phyloP scores from a whole-genome alignment of 1,140 invertebrate genomes.

The Sycophaga agraensis region DNA sequence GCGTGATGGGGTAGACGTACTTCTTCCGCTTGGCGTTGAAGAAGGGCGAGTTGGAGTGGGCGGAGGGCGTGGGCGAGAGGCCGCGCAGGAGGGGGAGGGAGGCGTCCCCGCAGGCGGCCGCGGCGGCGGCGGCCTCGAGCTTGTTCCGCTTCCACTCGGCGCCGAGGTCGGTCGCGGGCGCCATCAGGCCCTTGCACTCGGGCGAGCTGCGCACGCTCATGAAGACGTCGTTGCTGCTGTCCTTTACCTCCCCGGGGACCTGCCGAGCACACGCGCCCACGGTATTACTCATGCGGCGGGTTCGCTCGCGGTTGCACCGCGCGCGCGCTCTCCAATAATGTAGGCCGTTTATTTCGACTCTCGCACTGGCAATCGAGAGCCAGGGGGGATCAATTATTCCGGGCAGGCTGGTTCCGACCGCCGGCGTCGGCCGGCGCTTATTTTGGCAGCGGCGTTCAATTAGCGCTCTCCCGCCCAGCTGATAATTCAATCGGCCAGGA shows the following conservation, averaged over 20 bases:
- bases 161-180: constrained; percentile 55
- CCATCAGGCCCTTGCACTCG: constrained; percentile 49
- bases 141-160: constrained; percentile 50
- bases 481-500: too few relatives aligned
- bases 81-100: constrained; percentile 61
- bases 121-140: constrained; percentile 29
- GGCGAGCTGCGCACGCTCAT: constrained; percentile 48
- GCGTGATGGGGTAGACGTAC: constrained; percentile 62
- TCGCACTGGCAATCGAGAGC: too few relatives aligned
- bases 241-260: constrained; percentile 31
- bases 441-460: too few relatives aligned
- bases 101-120: constrained; percentile 52
- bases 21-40: constrained; percentile 64
- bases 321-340: too few relatives aligned
- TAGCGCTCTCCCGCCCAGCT: too few relatives aligned
- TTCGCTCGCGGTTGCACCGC: too few relatives aligned
- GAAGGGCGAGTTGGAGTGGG: constrained; percentile 54
- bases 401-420: too few relatives aligned
- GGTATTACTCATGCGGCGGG: too few relatives aligned
- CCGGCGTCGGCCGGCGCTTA: too few relatives aligned
- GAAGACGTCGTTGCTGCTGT: constrained; percentile 47
- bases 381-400: too few relatives aligned
- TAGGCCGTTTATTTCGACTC: too few relatives aligned
- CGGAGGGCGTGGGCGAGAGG: constrained; percentile 54
- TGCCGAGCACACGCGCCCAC: not conserved